These are phyloP conservation scores for Takifugu flavidus DNA, from an alignment of 2,113 vertebrate genomes.

Conservation along the genomic window DNA sequence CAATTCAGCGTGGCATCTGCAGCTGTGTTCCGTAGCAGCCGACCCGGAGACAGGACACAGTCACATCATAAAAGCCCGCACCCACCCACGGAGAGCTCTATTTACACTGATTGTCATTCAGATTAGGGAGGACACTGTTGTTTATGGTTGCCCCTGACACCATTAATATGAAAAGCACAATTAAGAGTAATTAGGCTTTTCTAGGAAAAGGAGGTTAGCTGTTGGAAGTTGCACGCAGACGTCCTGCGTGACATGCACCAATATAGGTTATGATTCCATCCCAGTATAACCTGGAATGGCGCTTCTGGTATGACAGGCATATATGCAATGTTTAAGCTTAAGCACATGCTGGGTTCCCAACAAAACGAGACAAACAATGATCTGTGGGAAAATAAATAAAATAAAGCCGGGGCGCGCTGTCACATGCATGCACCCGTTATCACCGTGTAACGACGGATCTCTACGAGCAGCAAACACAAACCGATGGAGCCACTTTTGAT, in stretches of 20 bases:
- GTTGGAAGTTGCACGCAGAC: conserved; percentile 7
- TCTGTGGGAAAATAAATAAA: too few species aligned
- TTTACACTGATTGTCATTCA: conserved; percentile 72
- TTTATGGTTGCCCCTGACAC: conserved; percentile 47
- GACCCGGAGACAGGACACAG: conserved; percentile 13
- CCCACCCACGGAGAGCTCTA: conserved; percentile 28
- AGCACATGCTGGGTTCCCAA: too few species aligned
- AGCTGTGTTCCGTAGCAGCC: conserved; percentile 13
- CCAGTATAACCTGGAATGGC: not conserved
- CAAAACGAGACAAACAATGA: too few species aligned
- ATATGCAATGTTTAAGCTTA: too few species aligned
- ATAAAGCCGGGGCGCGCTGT: not conserved
- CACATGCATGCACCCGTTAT: not conserved
- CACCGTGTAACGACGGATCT: not conserved
- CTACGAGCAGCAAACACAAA: conserved; percentile 3
- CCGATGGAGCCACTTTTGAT: conserved; percentile 20
- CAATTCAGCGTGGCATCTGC: conserved; percentile 8
- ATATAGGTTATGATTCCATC: not conserved
- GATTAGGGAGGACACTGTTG: conserved; percentile 54
- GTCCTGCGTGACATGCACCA: not conserved
- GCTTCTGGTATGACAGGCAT: not conserved
- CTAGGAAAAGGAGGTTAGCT: conserved; percentile 16
- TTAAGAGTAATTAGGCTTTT: conserved; percentile 62
- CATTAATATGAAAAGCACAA: conserved; percentile 66
- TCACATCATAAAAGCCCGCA: conserved; percentile 17